Evolutionary conservation across 2,888 invertebrate genomes (phyloP).

Genomic region (Thereva unica): DNA sequence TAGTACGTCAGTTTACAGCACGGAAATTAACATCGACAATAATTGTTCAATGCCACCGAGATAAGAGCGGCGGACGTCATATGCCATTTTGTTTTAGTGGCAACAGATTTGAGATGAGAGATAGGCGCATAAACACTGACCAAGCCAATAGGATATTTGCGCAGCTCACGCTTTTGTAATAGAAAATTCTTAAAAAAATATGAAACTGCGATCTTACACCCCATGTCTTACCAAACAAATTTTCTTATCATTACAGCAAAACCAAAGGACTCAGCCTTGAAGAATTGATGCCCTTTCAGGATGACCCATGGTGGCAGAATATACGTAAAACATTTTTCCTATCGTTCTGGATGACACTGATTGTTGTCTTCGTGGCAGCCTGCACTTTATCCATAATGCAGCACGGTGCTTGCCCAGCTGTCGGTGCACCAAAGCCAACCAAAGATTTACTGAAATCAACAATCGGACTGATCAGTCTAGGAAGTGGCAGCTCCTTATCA

Average conservation of each 20-base stretch:
- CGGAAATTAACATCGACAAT: no score
- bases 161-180: no score
- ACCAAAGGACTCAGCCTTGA: slow-evolving; percentile 58
- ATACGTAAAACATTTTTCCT: slow-evolving; percentile 58
- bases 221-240: neutral
- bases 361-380: slow-evolving; percentile 59
- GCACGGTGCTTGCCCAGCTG: slow-evolving; percentile 38
- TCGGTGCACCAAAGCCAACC: neutral
- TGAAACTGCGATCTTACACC: no score
- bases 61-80: no score
- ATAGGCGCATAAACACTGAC: no score
- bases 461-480: slow-evolving; percentile 16
- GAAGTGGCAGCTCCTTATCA: neutral
- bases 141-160: no score
- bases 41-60: no score
- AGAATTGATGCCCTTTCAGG: slow-evolving; percentile 59
- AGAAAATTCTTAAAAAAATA: no score
- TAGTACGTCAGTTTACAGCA: no score
- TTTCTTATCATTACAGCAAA: slow-evolving; percentile 44
- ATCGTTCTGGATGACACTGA: slow-evolving; percentile 61
- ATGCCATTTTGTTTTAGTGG: no score
- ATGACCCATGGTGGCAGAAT: slow-evolving; percentile 61
- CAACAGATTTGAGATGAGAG: no score
- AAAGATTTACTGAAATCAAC: slow-evolving; percentile 22
- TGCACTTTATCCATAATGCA: slow-evolving; percentile 54